A percentile compares a stretch with the other conserved stretches of the same genome.
phyloP scores from a whole-genome alignment of 2,888 invertebrate genomes.

The Erebia epiphron region DNA sequence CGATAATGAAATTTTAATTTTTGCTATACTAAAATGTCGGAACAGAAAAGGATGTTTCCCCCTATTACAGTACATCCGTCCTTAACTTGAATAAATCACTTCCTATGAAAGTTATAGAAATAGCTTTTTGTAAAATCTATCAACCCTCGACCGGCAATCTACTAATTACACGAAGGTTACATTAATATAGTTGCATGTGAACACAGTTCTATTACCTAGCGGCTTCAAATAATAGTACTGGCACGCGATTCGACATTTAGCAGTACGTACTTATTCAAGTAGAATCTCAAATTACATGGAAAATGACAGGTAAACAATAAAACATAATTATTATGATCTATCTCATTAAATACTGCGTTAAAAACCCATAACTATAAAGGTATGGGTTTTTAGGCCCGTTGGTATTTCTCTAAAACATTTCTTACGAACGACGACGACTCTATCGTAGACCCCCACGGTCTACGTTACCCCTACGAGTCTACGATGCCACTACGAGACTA shows the following conservation, averaged over 20 bases:
- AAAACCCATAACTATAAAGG: too few species aligned
- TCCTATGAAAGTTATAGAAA: not conserved
- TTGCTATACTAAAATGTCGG: too few species aligned
- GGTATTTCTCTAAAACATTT: too few species aligned
- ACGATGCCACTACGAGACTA: too few species aligned
- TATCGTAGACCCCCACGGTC: too few species aligned
- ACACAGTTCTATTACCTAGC: not conserved
- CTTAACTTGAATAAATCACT: not conserved
- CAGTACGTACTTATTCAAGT: not conserved
- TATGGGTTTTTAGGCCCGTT: too few species aligned
- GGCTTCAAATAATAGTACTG: constrained; percentile 1
- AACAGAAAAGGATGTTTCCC: too few species aligned
- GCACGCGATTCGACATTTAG: constrained; percentile 13
- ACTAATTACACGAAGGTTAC: not conserved
- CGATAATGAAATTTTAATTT: too few species aligned
- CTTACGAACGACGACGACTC: too few species aligned
- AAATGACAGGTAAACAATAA: constrained; percentile 1
- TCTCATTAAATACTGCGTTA: too few species aligned
- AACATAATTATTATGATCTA: not conserved
- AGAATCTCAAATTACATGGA: not conserved
- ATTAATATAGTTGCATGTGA: constrained; percentile 17
- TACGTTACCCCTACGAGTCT: too few species aligned
- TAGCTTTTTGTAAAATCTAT: constrained; percentile 1
- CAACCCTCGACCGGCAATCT: not conserved
- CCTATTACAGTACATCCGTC: too few species aligned